Base-by-base conservation (phyloP, 2,113 vertebrate genomes). In the Hystrix cristata region DNA sequence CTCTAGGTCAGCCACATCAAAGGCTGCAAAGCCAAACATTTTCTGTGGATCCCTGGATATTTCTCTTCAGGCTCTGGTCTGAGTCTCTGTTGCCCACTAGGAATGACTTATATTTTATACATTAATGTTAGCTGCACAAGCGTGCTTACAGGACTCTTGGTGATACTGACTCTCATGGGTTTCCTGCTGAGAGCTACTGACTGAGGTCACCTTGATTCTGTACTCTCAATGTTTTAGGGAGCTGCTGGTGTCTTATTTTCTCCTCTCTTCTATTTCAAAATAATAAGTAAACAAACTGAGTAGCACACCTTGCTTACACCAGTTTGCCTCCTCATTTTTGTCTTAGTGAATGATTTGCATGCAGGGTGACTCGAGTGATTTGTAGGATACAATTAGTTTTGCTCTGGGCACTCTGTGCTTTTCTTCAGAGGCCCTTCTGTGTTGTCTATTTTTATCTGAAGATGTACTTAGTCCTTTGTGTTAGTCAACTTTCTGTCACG, bases 1-100 rank as follows among this genome's bases (percentile, higher is more conserved):
- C 62, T 95, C 76, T 27, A 78, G 88, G 91, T 83, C 93, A 91
- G 57, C 29, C 53, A 95, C 84, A 87, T 94, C 86, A 95, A 93
- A 95, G 74, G 34, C n/a, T 67, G 16, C 2, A 67, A 91, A 76
- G 81, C 13, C 31, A 80, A 94, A 80, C 0, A 18, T 71, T 89
- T 53, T 79, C 12, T 57, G 27, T 59, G 43, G 71, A 79, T 65
- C 38, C 38, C 69, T 93, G 64, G 53, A 48, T 81, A 64, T 87
- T 95, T 80, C 90, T n/a, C 81, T 80, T 51, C 51, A 93, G 74
- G 55, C 21, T 84, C 16, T 46, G n/a, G 48, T 23, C 51, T 72
- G 51, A 31, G 72, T 92, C 29, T 87, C 87, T 89, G 21, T 29
- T 51, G 69, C 25, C 38, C 38, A 80, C 59, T 60, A 76, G 48